Percentiles rank a stretch among this genome's conserved stretches.
These are phyloP conservation scores for Geranospiza caerulescens DNA, from an alignment of 2,797 vertebrate species.

Conservation along the genomic window DNA sequence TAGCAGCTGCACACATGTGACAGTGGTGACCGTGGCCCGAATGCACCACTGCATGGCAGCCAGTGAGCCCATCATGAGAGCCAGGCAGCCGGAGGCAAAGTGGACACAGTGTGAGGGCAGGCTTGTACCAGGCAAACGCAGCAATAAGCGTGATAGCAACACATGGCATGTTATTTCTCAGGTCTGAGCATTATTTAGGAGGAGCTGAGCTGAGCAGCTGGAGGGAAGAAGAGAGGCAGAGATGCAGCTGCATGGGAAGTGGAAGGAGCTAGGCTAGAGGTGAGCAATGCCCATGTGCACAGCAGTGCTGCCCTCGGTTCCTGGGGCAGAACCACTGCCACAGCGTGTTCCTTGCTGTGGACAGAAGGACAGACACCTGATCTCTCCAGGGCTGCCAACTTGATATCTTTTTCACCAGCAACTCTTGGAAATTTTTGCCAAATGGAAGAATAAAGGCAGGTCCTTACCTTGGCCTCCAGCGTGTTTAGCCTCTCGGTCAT, in stretches of 20 bases:
- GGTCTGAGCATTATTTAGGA: neutral
- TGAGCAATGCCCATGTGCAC: accelerated
- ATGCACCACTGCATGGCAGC: neutral
- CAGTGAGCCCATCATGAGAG: neutral
- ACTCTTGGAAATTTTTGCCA: neutral
- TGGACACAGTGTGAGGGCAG: neutral
- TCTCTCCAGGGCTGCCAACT: neutral
- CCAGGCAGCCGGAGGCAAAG: neutral
- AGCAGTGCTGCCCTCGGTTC: neutral
- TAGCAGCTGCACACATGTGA: neutral
- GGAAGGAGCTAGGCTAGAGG: neutral
- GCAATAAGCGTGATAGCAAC: neutral
- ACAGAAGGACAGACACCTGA: neutral
- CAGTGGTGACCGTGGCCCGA: neutral
- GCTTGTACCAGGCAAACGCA: neutral
- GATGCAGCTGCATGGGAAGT: neutral
- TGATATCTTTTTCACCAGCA: accelerated
- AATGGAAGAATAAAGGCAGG: neutral
- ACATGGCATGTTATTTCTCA: accelerated
- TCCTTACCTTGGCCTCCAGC: constrained; percentile 81
- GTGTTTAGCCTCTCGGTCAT: constrained; percentile 78
- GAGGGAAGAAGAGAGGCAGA: neutral
- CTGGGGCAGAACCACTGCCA: neutral
- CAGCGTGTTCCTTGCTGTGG: accelerated
- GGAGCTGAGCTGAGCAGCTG: neutral